Conservation (phyloP, 2,113 vertebrate genomes). For the Electrona antarctica region DNA sequence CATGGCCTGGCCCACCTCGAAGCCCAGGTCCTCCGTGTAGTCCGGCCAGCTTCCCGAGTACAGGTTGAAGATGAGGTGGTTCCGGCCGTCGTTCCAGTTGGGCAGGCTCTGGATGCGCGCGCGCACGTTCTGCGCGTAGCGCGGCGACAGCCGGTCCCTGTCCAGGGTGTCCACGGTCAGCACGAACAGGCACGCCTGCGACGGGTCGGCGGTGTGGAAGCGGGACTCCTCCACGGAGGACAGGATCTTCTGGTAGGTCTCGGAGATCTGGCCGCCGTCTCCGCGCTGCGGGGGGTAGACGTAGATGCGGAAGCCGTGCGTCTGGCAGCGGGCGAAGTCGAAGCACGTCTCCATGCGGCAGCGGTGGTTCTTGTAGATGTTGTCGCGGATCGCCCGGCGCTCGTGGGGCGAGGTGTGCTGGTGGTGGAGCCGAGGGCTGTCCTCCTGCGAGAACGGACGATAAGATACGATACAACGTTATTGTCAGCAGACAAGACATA, state of each 20-base stretch:
- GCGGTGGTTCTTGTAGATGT: slow-evolving; percentile 79
- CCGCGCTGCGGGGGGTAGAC: slow-evolving; percentile 74
- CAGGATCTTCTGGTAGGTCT: slow-evolving; percentile 82
- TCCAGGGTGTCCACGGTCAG: slow-evolving; percentile 82
- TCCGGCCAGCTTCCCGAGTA: slow-evolving; percentile 85
- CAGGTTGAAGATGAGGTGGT: slow-evolving; percentile 84
- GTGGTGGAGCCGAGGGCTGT: slow-evolving; percentile 74
- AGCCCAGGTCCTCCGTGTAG: slow-evolving; percentile 83
- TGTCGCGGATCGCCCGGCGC: slow-evolving; percentile 75
- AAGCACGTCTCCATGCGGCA: slow-evolving; percentile 86
- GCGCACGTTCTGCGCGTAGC: slow-evolving; percentile 77
- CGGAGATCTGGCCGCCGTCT: slow-evolving; percentile 71
- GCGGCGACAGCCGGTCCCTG: slow-evolving; percentile 80
- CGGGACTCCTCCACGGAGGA: slow-evolving; percentile 78
- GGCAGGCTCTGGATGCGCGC: slow-evolving; percentile 78
- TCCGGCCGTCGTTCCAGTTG: slow-evolving; percentile 80
- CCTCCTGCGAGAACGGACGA: slow-evolving; percentile 57
- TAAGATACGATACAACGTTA: too few relatives aligned
- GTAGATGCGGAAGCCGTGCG: slow-evolving; percentile 74
- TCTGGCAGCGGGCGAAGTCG: slow-evolving; percentile 78
- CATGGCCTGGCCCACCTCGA: slow-evolving; percentile 83
- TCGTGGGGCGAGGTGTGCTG: slow-evolving; percentile 79
- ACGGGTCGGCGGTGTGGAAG: slow-evolving; percentile 77
- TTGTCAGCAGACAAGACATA: too few relatives aligned
- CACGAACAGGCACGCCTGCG: slow-evolving; percentile 78